Base-by-base conservation (phyloP, 1,140 invertebrate species). In the Zaprionus ghesquierei region DNA sequence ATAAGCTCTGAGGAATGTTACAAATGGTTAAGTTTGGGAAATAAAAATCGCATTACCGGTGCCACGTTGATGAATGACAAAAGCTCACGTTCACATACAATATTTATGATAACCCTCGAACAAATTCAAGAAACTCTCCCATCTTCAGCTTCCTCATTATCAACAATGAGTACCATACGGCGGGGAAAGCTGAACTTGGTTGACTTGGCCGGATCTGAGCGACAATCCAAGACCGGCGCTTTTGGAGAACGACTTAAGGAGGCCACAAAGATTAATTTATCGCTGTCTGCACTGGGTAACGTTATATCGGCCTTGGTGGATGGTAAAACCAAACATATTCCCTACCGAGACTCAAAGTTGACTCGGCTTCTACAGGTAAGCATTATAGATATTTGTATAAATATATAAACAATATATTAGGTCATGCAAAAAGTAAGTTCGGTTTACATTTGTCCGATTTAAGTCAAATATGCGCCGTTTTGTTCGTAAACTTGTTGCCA, bases 181-280 rank as follows among this genome's bases (percentile, higher is more conserved):
- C 93, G 95, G 49, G 97, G 98, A 0, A 96, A 98, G 90, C 93
- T 99, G 2, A 98, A 98, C 92, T 92, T 99, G 29, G 98, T 96
- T 15, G 95, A 96, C 92, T 91, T 96, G 55, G 95, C 95, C 15
- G 95, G 95, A 13, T 98, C 97, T 92, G 98, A 99, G 93, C 93
- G 97, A 53, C 97, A 98, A 92, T 94, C 95, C 8, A 99, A 99
- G 93, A 98, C 98, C 10, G 96, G 97, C 10, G 96, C 96, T 1
- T 95, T 95, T 2, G 97, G 98, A 0, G 97, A 98, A 70, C 93
- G 98, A 20, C 92, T 99, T 20, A 98, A 97, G 89, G 98, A 99
- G 93, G 98, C 98, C 0, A 98, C 97, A 0, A 98, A 98, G 93
- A 99, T 99, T 64, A 99, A 99, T 93, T 92, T 99, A n/a, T 98